Conservation (phyloP, 2,113 vertebrate species). For the Struthio camelus region DNA sequence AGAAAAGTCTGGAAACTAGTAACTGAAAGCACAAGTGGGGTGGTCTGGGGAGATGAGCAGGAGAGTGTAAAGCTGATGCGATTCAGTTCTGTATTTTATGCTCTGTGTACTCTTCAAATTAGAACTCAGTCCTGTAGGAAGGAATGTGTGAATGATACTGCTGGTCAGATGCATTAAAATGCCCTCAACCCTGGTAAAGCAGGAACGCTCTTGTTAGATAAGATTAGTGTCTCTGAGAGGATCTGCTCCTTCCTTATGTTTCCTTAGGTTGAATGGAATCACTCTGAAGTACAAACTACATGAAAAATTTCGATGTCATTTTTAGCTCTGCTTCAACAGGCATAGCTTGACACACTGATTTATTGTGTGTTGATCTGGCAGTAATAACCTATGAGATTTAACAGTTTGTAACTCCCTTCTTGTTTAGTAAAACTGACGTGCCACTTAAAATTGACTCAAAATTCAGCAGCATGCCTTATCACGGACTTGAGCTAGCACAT, state of each 20-base stretch:
- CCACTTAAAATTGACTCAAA: not conserved
- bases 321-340: slow-evolving; percentile 12
- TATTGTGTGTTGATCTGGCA: slow-evolving; percentile 16
- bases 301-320: slow-evolving; percentile 11
- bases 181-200: not conserved
- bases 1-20: slow-evolving; percentile 17
- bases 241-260: not conserved
- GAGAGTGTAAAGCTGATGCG: not conserved
- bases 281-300: not conserved
- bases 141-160: not conserved
- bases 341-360: not conserved
- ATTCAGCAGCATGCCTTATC: not conserved
- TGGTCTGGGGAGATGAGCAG: not conserved
- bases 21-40: not conserved
- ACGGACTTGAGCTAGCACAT: not conserved
- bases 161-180: not conserved
- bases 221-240: not conserved
- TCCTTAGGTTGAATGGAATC: not conserved
- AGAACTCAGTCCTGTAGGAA: not conserved
- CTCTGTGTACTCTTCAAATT: not conserved
- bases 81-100: not conserved
- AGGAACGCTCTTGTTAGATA: slow-evolving; percentile 11
- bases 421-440: slow-evolving; percentile 12
- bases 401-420: not conserved
- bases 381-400: not conserved